Conservation (phyloP, 2,113 vertebrate genomes). For the Atractosteus spatula region DNA sequence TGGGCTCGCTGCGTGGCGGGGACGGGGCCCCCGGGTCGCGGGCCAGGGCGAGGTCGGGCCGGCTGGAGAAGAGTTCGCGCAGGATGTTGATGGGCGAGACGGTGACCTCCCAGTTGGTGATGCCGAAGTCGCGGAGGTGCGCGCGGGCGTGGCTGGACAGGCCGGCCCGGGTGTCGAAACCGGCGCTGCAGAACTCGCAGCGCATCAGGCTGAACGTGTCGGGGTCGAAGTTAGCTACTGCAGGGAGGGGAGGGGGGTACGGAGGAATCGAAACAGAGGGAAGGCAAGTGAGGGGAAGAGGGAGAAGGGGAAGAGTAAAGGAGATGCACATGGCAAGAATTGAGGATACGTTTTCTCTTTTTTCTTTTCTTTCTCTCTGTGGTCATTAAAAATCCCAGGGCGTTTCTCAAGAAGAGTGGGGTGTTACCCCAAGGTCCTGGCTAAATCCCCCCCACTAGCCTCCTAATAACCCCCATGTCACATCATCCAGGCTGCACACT, state of each 20-base stretch:
- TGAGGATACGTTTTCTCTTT: not conserved
- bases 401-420: no score
- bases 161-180: constrained; percentile 89
- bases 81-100: constrained; percentile 91
- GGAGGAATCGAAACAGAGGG: not conserved
- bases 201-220: constrained; percentile 94
- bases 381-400: no score
- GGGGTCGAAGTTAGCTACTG: constrained; percentile 94
- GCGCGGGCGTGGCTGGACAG: constrained; percentile 93
- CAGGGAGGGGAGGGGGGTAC: not conserved
- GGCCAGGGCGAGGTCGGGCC: constrained; percentile 73
- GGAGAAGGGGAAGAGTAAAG: not conserved
- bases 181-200: constrained; percentile 94
- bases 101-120: constrained; percentile 95
- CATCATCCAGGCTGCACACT: no score
- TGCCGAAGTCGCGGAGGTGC: constrained; percentile 91
- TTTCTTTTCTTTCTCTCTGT: not conserved
- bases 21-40: constrained; percentile 34
- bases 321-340: not conserved
- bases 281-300: constrained; percentile 18
- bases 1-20: constrained; percentile 43
- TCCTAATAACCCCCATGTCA: no score
- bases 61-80: constrained; percentile 84
- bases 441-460: not conserved
- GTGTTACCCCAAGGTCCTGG: not conserved